These are phyloP conservation scores for Anguilla rostrata DNA, from an alignment of 2,113 vertebrate species.

Conservation along the genomic window DNA sequence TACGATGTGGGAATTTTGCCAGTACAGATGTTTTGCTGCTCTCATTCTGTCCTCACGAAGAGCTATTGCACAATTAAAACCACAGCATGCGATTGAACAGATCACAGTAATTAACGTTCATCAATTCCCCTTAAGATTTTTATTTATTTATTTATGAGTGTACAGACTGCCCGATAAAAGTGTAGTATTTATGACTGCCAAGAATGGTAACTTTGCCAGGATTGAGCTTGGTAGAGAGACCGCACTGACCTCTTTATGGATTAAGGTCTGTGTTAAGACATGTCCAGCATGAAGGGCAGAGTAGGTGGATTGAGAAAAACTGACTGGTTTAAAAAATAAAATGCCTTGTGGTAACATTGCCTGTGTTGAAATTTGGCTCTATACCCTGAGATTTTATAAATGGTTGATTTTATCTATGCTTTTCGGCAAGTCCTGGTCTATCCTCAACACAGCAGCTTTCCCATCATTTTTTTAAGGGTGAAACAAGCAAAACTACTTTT, in stretches of 20 bases:
- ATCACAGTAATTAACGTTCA: not conserved
- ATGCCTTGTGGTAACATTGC: no score
- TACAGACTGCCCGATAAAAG: not conserved
- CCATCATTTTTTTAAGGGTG: no score
- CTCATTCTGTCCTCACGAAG: not conserved
- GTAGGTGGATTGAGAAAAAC: no score
- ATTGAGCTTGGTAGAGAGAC: not conserved
- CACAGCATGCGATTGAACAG: not conserved
- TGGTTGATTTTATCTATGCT: no score
- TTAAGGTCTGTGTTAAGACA: not conserved
- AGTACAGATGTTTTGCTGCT: not conserved
- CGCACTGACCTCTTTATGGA: not conserved
- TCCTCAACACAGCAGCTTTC: no score
- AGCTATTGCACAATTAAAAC: not conserved
- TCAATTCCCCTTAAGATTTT: not conserved
- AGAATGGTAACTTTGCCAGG: not conserved
- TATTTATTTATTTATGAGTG: not conserved
- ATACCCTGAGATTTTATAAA: no score
- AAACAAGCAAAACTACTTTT: no score
- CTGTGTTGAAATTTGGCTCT: no score
- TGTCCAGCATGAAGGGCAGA: no score
- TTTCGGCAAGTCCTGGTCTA: no score
- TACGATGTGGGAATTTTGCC: conserved; percentile 44
- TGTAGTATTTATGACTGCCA: not conserved
- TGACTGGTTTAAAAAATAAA: no score